Base-by-base conservation (phyloP, 2,888 invertebrate genomes). In the Drosophila quasianomalipes region DNA sequence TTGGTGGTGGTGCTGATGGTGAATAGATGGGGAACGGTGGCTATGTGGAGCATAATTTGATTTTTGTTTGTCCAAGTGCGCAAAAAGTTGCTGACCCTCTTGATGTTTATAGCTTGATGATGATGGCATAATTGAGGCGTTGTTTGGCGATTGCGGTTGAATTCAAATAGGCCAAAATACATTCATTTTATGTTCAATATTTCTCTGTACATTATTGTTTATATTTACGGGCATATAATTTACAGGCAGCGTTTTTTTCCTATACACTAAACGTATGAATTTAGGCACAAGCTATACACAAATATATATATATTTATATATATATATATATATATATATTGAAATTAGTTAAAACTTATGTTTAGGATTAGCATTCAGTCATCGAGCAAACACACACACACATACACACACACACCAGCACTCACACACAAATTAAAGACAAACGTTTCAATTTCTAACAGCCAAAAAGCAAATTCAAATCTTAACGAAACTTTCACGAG, bases 281-380 rank as follows among this genome's bases (percentile, higher is more conserved):
- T 85, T 84, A 81, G 85, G 85, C 89, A 83, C 90, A 70, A 74
- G 73, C 86, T 90, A 81, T 85, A 90, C 90, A 85, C 78, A 82
- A 78, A 69, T 59, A 54, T 28, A 61, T 52, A 51, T 51, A 47
- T 47, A 49, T 49, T 16, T 28, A 51, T 16, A 49, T 28, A 12
- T n/a, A 54, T 28, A 61, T 52, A 22, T 19, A 19, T 14, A 31
- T 22, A 53, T 54, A 37, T 57, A 57, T 57, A 39, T 70, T 85
- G 78, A 83, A 74, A 80, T 79, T 84, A 87, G 31, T 76, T 74
- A 58, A 64, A 70, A 70, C 60, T 83, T 73, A 80, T 61, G 22
- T 58, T 70, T 71, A 83, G 55, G 49, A 41, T 78, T 71, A 70
- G 55, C 86, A 85, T 81, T 90, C 83, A 90, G 76, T 85, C 47